Percentiles rank a stretch among this genome's conserved stretches.
These are phyloP conservation scores for Hypsopygia costalis DNA, from an alignment of 2,888 invertebrate genomes.

Conservation along the genomic window DNA sequence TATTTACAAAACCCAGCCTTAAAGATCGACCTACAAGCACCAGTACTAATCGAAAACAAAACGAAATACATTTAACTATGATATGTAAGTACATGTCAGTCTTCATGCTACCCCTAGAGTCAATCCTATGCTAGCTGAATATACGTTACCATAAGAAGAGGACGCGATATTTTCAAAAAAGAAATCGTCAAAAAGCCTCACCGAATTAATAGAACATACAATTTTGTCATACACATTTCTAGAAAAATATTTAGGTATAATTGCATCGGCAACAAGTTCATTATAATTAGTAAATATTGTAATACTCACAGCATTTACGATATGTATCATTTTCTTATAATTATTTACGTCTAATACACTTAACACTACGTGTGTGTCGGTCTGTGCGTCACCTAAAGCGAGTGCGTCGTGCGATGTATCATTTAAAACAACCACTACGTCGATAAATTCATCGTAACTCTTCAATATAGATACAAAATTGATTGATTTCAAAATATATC, in stretches of 20 bases:
- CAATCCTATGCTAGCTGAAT: constrained; percentile 77
- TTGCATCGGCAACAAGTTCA: constrained; percentile 72
- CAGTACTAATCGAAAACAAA: constrained; percentile 78
- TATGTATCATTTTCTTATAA: constrained; percentile 71
- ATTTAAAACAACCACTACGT: constrained; percentile 52
- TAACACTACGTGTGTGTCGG: constrained; percentile 51
- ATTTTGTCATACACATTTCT: constrained; percentile 75
- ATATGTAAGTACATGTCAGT: constrained; percentile 78
- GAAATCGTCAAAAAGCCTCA: constrained; percentile 70
- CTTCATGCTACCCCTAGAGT: constrained; percentile 77
- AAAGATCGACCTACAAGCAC: constrained; percentile 80
- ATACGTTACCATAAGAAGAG: constrained; percentile 76
- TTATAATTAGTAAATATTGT: constrained; percentile 77
- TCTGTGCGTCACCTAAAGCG: constrained; percentile 69
- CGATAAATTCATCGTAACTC: constrained; percentile 65
- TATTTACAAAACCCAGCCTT: constrained; percentile 80
- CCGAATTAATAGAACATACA: constrained; percentile 53
- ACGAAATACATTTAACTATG: constrained; percentile 72
- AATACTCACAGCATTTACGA: constrained; percentile 78
- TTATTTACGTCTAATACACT: constrained; percentile 62
- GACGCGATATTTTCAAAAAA: constrained; percentile 75
- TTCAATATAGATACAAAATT: constrained; percentile 68
- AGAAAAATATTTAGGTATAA: constrained; percentile 79
- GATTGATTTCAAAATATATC: constrained; percentile 51
- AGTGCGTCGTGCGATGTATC: constrained; percentile 64